Evolutionary conservation across 2,888 invertebrate genomes (phyloP), one percentile per base, ranked within the genome.

Genomic region (Tholera decimalis): DNA sequence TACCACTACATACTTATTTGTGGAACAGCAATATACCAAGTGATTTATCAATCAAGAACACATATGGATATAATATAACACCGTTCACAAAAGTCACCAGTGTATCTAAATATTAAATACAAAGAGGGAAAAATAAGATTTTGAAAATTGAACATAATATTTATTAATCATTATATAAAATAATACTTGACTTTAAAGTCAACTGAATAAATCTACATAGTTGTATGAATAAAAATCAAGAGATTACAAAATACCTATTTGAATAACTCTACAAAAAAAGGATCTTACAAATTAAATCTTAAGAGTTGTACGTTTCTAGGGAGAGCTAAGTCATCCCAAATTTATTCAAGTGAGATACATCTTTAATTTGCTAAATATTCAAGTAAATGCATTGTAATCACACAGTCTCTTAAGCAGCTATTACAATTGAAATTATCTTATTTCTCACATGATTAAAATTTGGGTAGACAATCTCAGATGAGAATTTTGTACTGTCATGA

Each of bases 181-280:
- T 94, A 95, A 95, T 95, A 94, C 95, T 93, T 85, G 90, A 91
- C 89, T 85, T 86, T 80, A 79, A 86, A 88, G 92, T 92, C 92
- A 92, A 87, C 89, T 88, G 73, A 88, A 88, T 90, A 91, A 89
- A 85, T 91, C 93, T 92, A 93, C 88, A 90, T 89, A 90, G 89
- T 89, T 88, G 89, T 87, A 88, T 91, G 87, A 85, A 92, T 84
- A 88, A 89, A 91, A 92, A 91, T 91, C 89, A 92, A 87, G 93
- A 94, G 94, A 94, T 94, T 95, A 95, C 93, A 93, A 93, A 92
- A 92, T 94, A 93, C 92, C 89, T 94, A 93, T 89, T 79, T 85
- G 86, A 90, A 89, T 91, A 89, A 93, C 91, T 94, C 94, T 94
- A 94, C 93, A 93, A 92, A 92, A 89, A 90, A 91, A 88, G 83